Percentiles rank a stretch among this genome's conserved stretches.
These are phyloP conservation scores for Cataglyphis livida DNA, from an alignment of 2,888 invertebrate species.

Conservation along the genomic window DNA sequence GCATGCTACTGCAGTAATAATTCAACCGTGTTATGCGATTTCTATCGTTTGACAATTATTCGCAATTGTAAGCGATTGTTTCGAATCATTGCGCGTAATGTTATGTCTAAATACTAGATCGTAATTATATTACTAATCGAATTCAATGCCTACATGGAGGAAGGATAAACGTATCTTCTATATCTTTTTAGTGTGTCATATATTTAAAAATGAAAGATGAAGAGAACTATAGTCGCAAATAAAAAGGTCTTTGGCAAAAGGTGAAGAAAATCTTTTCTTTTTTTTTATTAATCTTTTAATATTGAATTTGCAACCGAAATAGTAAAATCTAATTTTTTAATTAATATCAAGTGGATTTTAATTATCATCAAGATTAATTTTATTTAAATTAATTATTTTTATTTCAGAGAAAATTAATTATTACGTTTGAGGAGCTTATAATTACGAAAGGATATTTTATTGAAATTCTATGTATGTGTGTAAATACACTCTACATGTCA, in stretches of 20 bases:
- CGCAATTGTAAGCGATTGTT: slow-evolving; percentile 24
- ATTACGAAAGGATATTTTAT: background rate
- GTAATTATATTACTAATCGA: background rate
- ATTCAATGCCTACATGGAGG: background rate
- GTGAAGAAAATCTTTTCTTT: too few relatives aligned
- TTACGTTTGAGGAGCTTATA: background rate
- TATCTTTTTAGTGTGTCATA: background rate
- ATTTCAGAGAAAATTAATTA: background rate
- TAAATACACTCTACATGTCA: background rate
- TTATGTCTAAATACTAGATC: slow-evolving; percentile 14
- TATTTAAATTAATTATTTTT: background rate
- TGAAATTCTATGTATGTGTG: background rate
- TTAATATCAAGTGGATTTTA: background rate
- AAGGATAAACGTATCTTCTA: background rate
- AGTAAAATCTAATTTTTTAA: background rate
- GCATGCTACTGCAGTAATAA: background rate
- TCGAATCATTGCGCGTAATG: slow-evolving; percentile 26
- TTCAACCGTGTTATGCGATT: slow-evolving; percentile 26
- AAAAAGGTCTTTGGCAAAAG: background rate
- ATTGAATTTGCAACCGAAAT: background rate
- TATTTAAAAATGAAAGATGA: background rate
- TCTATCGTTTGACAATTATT: slow-evolving; percentile 24
- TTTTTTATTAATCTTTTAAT: background rate
- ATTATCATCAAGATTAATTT: background rate
- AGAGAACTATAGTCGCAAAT: background rate